Evolutionary conservation across 2,888 invertebrate genomes (phyloP), one percentile per base, ranked within the genome.

Genomic region (Isoperla grammatica): DNA sequence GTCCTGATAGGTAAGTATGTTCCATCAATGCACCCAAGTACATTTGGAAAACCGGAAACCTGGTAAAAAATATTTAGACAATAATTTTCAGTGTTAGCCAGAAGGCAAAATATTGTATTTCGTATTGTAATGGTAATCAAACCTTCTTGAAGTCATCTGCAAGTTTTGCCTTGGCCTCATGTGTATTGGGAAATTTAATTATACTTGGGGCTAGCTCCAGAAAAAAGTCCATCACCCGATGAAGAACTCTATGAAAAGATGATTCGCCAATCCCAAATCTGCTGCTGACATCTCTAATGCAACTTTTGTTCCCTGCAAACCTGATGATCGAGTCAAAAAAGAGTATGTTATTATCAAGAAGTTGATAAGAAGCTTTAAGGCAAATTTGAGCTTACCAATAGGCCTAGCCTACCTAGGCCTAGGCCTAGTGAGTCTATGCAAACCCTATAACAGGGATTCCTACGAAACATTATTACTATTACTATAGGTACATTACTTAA

Each of bases 1-100:
- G 68, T 69, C 50, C 66, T 64, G 9, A 70, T 69, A 3, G 60
- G 58, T 9, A 65, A 61, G 11, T 61, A 61, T 1, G 50, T 53
- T 3, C 61, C 64, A 56, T 63, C 62, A 3, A 61, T 61, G 42
- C 59, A 61, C 15, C 64, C 61, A 12, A 64, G 1, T 13, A 49
- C 19, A 23, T 29, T 29, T 23, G 49, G 49, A 13, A 49, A 49
- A 5, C 49, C 49, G 5, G 49, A 49, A 1, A 49, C 9, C 49
- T 49, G 8, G 29, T n/a, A n/a, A 29, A 8, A 17, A 49, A 17
- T 8, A 49, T 13, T 9, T n/a, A 20, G 15, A 46, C 2, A 20
- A 46, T 46, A 20, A 11, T 46, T 46, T 46, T 29, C 29, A 29
- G 29, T 29, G 5, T 29, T 29, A 8, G 8, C 29, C n/a, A n/a